Conservation (phyloP, 2,888 invertebrate genomes). For the Limnephilus auricula region DNA sequence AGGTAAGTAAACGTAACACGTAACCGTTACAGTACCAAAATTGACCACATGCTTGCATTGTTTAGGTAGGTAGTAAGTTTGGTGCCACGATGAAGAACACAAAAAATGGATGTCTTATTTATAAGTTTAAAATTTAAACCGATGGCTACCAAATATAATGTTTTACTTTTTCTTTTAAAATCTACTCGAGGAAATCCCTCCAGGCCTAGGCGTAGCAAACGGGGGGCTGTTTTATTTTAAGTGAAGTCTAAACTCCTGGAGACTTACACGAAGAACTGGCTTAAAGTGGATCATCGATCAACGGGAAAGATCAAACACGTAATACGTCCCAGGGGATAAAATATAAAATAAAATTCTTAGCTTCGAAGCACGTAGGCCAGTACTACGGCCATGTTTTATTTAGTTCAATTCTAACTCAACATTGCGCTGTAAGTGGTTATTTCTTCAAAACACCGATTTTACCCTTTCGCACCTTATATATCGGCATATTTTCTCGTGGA, state of each 20-base stretch:
- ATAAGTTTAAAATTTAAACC: background rate
- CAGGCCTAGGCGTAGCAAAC: background rate
- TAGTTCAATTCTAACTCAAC: background rate
- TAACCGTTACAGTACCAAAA: no score
- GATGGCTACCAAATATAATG: background rate
- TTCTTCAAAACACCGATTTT: background rate
- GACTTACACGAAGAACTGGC: background rate
- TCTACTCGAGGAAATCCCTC: background rate
- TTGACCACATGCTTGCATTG: no score
- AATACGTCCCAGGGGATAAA: background rate
- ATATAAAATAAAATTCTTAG: background rate
- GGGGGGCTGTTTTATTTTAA: background rate
- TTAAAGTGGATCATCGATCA: background rate
- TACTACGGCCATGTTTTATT: background rate
- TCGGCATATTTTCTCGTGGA: background rate
- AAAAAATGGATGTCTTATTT: background rate
- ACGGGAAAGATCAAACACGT: background rate
- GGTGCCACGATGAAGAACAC: no score
- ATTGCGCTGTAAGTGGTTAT: background rate
- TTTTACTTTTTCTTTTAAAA: background rate
- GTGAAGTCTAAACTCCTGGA: background rate
- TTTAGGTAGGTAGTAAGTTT: no score
- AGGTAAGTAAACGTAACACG: no score
- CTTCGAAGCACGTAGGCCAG: background rate
- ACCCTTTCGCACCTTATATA: background rate